Percentiles rank a stretch among this genome's conserved stretches.
Conservation (phyloP, 2,113 vertebrate species). For the Zingel zingel region DNA sequence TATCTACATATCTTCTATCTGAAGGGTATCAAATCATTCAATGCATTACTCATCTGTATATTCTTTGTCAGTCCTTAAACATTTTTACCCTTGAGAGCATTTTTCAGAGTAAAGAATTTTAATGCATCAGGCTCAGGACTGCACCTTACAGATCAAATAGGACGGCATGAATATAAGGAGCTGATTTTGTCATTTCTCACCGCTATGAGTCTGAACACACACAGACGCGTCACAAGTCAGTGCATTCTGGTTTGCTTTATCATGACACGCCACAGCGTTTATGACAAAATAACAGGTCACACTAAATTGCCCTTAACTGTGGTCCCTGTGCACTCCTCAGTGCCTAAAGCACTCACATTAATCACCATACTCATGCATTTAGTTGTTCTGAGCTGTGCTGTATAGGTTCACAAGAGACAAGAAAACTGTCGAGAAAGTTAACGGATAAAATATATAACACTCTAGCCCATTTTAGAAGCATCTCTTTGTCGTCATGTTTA, state of each 20-base stretch:
- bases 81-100: slow-evolving; percentile 29
- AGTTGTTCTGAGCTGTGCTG: not conserved
- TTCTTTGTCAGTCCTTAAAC: slow-evolving; percentile 18
- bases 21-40: slow-evolving; percentile 24
- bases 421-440: slow-evolving; percentile 53
- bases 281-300: slow-evolving; percentile 55
- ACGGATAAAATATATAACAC: slow-evolving; percentile 36
- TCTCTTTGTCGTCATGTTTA: slow-evolving; percentile 60
- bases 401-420: slow-evolving; percentile 21
- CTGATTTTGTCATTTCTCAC: slow-evolving; percentile 39
- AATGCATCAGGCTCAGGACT: not conserved
- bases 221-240: slow-evolving; percentile 31
- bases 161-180: slow-evolving; percentile 46
- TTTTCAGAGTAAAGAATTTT: slow-evolving; percentile 8
- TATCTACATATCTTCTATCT: not conserved
- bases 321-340: slow-evolving; percentile 21
- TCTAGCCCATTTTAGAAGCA: slow-evolving; percentile 19
- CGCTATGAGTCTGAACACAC: slow-evolving; percentile 10
- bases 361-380: slow-evolving; percentile 38
- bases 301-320: slow-evolving; percentile 47
- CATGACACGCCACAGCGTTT: slow-evolving; percentile 31
- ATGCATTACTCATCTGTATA: slow-evolving; percentile 4
- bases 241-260: slow-evolving; percentile 38
- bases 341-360: slow-evolving; percentile 50
- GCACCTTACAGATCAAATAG: slow-evolving; percentile 50